Evolutionary conservation across 1,140 invertebrate genomes (phyloP).

Genomic region (Cotesia typhae): DNA sequence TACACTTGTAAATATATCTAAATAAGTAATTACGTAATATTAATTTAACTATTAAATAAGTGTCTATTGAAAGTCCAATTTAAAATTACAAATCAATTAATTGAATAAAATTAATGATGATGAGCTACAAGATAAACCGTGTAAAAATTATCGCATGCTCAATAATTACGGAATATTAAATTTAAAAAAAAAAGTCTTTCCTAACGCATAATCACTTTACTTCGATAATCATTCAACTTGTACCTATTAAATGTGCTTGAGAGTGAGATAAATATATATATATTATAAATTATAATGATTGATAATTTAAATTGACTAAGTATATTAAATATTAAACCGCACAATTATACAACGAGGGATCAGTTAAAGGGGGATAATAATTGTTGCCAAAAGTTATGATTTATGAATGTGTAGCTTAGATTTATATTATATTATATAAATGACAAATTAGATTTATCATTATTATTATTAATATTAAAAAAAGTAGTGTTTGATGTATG

Average conservation of each 20-base stretch:
- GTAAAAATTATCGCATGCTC: slow-evolving; percentile 35
- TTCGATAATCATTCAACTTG: slow-evolving; percentile 51
- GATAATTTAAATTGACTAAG: slow-evolving; percentile 21
- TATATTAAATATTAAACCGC: slow-evolving; percentile 35
- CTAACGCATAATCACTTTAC: slow-evolving; percentile 54
- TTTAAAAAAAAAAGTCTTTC: slow-evolving; percentile 46
- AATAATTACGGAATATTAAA: slow-evolving; percentile 34
- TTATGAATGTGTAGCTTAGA: slow-evolving; percentile 53
- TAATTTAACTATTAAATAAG: too few species aligned
- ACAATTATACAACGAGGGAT: slow-evolving; percentile 53
- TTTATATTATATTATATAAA: background rate
- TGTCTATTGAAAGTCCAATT: too few species aligned
- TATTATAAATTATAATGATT: slow-evolving; percentile 14
- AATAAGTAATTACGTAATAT: too few species aligned
- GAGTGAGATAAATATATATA: slow-evolving; percentile 11
- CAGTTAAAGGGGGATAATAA: slow-evolving; percentile 47
- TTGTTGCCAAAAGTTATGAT: slow-evolving; percentile 57
- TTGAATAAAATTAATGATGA: background rate
- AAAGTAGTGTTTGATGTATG: slow-evolving; percentile 55
- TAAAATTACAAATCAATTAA: too few species aligned
- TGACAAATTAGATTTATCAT: too few species aligned
- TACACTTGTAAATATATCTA: too few species aligned
- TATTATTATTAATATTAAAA: slow-evolving; percentile 11
- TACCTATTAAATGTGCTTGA: slow-evolving; percentile 53
- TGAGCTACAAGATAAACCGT: background rate